Conservation (phyloP, 2,113 vertebrate genomes). For the Steatornis caripensis region DNA sequence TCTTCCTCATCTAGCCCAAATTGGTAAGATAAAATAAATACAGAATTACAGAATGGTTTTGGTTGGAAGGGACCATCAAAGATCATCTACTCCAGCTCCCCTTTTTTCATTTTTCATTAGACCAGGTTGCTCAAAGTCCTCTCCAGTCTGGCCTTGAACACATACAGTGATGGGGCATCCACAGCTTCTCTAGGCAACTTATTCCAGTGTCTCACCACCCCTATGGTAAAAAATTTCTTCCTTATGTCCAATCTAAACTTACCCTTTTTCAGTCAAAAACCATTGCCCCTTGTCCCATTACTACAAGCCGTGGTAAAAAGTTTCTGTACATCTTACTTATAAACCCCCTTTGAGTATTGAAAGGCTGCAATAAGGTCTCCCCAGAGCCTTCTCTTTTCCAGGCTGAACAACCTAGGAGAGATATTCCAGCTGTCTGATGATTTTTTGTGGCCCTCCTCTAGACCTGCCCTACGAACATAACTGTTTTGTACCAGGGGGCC, state of each 20-base stretch:
- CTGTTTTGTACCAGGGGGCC: not conserved
- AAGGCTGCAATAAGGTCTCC: accelerated
- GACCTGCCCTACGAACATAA: not conserved
- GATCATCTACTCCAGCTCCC: not conserved
- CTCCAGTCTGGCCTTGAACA: not conserved
- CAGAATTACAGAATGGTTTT: not conserved
- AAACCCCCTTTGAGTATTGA: not conserved
- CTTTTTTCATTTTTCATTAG: too few relatives aligned
- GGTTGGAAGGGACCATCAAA: not conserved
- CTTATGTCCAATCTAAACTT: not conserved
- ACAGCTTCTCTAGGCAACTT: not conserved
- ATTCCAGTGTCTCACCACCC: too few relatives aligned
- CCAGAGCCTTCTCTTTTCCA: not conserved
- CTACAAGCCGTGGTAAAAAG: not conserved
- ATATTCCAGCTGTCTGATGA: not conserved
- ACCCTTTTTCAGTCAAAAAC: not conserved
- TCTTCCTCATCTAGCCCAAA: not conserved
- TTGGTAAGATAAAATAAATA: not conserved
- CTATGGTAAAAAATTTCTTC: not conserved
- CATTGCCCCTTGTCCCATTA: not conserved
- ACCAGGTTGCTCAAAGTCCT: not conserved
- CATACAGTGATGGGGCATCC: not conserved
- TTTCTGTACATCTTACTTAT: not conserved
- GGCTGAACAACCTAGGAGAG: not conserved
- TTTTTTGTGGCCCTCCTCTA: not conserved